Evolutionary conservation across 2,888 invertebrate species (phyloP), one percentile per base, ranked within the genome.

Genomic region (Drosophila fulvimacula): DNA sequence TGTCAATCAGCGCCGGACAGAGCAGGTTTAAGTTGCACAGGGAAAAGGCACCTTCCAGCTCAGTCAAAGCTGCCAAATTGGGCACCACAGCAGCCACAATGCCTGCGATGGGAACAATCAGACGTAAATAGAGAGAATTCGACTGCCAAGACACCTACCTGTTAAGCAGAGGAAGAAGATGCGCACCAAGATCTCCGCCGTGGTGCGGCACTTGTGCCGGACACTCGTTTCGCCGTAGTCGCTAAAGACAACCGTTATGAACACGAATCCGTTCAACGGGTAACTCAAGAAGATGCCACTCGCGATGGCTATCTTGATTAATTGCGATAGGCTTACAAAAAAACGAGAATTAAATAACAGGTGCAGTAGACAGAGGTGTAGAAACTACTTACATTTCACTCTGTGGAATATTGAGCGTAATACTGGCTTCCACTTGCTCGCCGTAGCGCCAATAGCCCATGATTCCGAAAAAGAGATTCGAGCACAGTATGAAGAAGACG

Each of bases 181-280:
- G 1, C 84, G 80, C 3, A 82, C 57, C 5, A 60, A 4, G 10
- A 61, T 63, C 17, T 85, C 85, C 6, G 49, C 1, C 0, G 34
- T 1, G 3, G 17, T 15, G 13, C 57, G 64, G n/a, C 38, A 27
- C 9, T 34, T 70, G 2, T 27, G 7, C 5, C 7, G 36, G 0
- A 42, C n/a, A 0, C 1, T 1, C 5, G 13, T 9, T 0, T 7
- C 5, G 0, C 27, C 51, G 19, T 76, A 81, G 11, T 90, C 91
- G 38, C 88, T 76, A 96, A 97, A 98, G 76, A 98, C 96, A 70
- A 99, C 97, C 82, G 97, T 96, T 94, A 98, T 96, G 0, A 98
- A 98, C 11, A 99, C 98, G 93, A 98, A 99, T 92, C 98, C 98
- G 92, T 98, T 98, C 2, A 99, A 94, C 38, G 96, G 96, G 93